Evolutionary conservation across 1,140 invertebrate genomes (phyloP), one percentile per base, ranked within the genome.

Genomic region (Calliphora vicina): DNA sequence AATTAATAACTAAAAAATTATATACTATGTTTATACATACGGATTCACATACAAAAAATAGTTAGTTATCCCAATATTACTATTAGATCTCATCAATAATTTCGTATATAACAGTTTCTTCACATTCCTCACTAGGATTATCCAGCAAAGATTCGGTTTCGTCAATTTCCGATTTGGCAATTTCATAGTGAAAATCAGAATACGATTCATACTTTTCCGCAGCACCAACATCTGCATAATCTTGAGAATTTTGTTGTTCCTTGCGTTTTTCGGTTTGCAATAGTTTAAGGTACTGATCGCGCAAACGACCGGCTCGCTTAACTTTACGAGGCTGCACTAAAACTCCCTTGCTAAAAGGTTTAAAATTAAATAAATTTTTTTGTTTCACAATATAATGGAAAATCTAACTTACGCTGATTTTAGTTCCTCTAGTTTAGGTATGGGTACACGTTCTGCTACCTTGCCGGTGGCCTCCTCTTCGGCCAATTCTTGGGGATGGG

Each of bases 401-500:
- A 25, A 35, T 35, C 6, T 2, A 8, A 85, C 87, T 67, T 85
- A 89, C 89, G 85, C 86, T 43, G 87, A 85, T 13, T 86, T 85
- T 25, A 90, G 82, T 61, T 91, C 87, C n/a, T 87, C 87, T 8
- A 91, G 71, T 84, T 88, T 85, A 10, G 90, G 90, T 74, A 91
- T 84, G 23, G 87, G 82, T 0, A 86, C 86, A 13, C 85, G 84
- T 0, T 83, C 25, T 1, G 23, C 83, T 10, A 85, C 84, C 6
- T 89, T 87, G 0, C 89, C 89, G 15, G 83, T 81, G 4, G 87
- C 84, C 83, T 91, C 91, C 42, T 89, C 87, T 12, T 90, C 87
- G 1, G 89, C 88, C 81, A 92, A 85, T 83, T 92, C 91, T 78
- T 88, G 87, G 17, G 91, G 91, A 87, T 92, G 92, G 83, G 91